These are phyloP conservation scores for Tonatia bakeri DNA, from an alignment of 2,113 vertebrate genomes.

Conservation along the genomic window DNA sequence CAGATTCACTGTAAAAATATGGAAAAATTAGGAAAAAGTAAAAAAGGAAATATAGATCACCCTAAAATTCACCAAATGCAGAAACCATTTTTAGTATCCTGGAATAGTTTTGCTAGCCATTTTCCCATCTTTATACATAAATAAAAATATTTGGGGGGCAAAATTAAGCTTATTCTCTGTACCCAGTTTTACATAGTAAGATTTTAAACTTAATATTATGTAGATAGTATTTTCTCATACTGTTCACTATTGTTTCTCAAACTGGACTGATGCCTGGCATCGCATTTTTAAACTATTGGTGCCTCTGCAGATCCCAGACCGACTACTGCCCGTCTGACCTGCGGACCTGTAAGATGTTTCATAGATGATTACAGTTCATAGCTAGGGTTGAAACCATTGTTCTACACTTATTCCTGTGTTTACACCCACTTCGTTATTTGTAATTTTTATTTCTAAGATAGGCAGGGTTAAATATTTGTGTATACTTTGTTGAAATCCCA, in stretches of 20 bases:
- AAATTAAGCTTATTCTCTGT: background rate
- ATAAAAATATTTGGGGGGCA: background rate
- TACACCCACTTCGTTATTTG: background rate
- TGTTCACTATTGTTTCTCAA: background rate
- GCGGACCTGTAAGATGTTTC: background rate
- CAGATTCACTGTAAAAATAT: background rate
- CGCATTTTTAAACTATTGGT: background rate
- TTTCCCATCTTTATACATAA: background rate
- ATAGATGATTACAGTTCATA: background rate
- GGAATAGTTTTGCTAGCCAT: background rate
- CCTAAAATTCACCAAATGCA: background rate
- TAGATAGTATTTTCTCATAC: background rate
- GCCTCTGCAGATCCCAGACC: fast-evolving
- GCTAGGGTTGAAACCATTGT: background rate
- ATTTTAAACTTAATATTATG: background rate
- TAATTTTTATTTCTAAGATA: background rate
- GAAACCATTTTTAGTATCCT: background rate
- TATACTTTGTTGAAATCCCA: background rate
- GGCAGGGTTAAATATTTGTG: background rate
- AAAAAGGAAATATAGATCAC: background rate
- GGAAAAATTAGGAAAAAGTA: background rate
- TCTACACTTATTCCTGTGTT: background rate
- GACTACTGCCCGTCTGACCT: too few relatives aligned
- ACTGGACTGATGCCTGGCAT: background rate
- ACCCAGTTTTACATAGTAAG: background rate